A percentile compares a stretch with the other conserved stretches of the same genome.
These are phyloP conservation scores for Menidia beryllina DNA, from an alignment of 2,113 vertebrate genomes.

Conservation along the genomic window DNA sequence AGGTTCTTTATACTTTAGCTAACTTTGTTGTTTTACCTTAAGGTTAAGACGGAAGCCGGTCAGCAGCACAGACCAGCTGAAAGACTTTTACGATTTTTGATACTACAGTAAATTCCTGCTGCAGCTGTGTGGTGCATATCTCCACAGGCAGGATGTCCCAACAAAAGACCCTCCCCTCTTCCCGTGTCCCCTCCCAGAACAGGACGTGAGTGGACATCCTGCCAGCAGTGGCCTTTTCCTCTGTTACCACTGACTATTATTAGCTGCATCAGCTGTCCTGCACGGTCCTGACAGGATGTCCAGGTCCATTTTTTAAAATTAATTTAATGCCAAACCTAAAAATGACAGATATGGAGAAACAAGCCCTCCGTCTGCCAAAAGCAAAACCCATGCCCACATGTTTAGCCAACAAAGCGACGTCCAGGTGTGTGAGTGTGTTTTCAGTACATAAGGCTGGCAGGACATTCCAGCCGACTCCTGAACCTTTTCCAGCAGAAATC, in stretches of 20 bases:
- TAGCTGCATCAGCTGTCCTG: conserved; percentile 62
- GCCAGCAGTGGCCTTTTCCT: conserved; percentile 72
- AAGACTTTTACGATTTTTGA: conserved; percentile 26
- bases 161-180: conserved; percentile 61
- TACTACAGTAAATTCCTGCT: conserved; percentile 38
- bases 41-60: too few relatives aligned
- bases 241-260: conserved; percentile 65
- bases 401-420: conserved; percentile 34
- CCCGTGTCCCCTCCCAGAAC: conserved; percentile 56
- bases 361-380: conserved; percentile 22
- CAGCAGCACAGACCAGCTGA: neutral
- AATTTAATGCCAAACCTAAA: conserved; percentile 3
- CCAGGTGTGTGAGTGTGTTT: conserved; percentile 37
- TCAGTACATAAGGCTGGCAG: conserved; percentile 20
- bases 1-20: too few relatives aligned
- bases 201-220: conserved; percentile 78
- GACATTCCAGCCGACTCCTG: conserved; percentile 55
- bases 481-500: conserved; percentile 48
- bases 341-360: conserved; percentile 6
- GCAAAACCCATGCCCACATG: conserved; percentile 27
- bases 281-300: neutral
- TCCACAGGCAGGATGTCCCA: conserved; percentile 63
- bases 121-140: conserved; percentile 61
- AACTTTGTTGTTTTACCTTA: too few relatives aligned
- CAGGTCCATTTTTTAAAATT: conserved; percentile 1